Percentiles rank a stretch among this genome's conserved stretches.
Evolutionary conservation across 92 coral and sea anemone genomes (phyloP).

Genomic region (Paragorgia papillata): DNA sequence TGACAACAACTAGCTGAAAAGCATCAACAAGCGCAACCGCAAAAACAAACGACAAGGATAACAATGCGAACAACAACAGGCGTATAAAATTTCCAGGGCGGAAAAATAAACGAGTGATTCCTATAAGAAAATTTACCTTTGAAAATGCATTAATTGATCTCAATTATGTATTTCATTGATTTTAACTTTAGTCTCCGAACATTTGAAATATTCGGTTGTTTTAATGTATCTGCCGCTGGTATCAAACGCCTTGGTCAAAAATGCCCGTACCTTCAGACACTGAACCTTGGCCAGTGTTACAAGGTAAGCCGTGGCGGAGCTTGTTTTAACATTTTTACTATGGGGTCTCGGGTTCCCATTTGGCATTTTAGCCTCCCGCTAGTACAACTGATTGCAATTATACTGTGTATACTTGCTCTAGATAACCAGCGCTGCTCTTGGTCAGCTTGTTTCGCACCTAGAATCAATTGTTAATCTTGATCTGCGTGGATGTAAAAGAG

Average conservation of each 20-base stretch:
- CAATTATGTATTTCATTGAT: neutral
- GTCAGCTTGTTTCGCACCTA: constrained; percentile 81
- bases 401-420: constrained; percentile 30
- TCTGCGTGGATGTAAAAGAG: constrained; percentile 96
- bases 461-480: constrained; percentile 92
- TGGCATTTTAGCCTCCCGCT: no score
- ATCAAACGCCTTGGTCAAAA: constrained; percentile 70
- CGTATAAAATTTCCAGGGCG: no score
- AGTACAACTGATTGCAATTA: no score
- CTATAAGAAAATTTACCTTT: neutral
- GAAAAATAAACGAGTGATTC: no score
- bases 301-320: constrained; percentile 57
- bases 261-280: constrained; percentile 79
- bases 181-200: constrained; percentile 65
- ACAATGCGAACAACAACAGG: no score
- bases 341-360: no score
- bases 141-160: neutral
- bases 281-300: constrained; percentile 96
- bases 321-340: no score
- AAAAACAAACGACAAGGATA: no score
- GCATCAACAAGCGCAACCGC: no score
- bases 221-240: constrained; percentile 87
- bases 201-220: constrained; percentile 98
- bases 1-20: no score
- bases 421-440: constrained; percentile 93